Evolutionary conservation across 2,888 invertebrate species (phyloP), one percentile per base, ranked within the genome.

Genomic region (Rapana venosa): DNA sequence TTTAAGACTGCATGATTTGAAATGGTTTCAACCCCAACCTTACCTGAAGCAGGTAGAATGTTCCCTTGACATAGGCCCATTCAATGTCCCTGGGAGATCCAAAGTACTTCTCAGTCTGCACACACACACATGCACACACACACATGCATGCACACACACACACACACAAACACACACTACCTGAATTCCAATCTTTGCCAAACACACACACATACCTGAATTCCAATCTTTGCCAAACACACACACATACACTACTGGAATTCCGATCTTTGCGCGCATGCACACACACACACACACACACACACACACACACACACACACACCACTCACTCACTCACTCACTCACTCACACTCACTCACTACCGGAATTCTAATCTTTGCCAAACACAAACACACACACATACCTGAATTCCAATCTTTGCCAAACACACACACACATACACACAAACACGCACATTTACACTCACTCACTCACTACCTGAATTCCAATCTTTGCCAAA

Each of bases 61-160:
- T 87, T 93, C 97, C 97, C 94, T 97, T 96, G 91, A 95, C 96
- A 81, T 98, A 96, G 20, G 98, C 98, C 98, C 98, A 98, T 96
- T 98, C 98, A 89, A 98, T 97, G 94, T 98, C 98, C 92, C 98
- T 97, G 0, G 97, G 97, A 2, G 97, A 97, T 0, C 97, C 97
- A 96, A 97, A 98, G 32, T 97, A 95, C 81, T 97, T 96, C 95
- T 98, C 98, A 91, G 98, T 96, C 32, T 96, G 93, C 0, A 92
- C 84, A 85, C 13, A 58, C 26, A 30, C 11, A 74, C 26, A 11
- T 13, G 8, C n/a, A 74, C 83, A 47, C 0, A 35, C 35, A 35
- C n/a, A 35, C 81, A 81, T 20, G 17, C 56, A 83, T 47, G 47
- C 47, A 35, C 79, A 11, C 35, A 35, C 35, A 81, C 35, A 35